Conservation (phyloP, 2,113 vertebrate genomes). For the Tapirus terrestris region DNA sequence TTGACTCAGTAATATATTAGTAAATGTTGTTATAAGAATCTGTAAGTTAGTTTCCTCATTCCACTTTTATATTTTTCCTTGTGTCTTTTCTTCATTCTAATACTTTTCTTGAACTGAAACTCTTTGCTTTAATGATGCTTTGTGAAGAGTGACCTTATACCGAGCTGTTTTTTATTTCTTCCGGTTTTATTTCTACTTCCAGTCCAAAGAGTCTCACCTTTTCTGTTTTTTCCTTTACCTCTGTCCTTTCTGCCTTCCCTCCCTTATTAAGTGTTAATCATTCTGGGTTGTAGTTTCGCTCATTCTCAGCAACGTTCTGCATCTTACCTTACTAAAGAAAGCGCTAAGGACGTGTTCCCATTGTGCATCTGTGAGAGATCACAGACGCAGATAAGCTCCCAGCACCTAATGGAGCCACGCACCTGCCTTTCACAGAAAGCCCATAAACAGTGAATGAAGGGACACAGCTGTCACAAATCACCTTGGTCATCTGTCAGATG, state of each 20-base stretch:
- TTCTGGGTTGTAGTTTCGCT: background rate
- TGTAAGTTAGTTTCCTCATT: background rate
- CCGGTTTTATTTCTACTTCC: slow-evolving; percentile 37
- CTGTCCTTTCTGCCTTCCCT: background rate
- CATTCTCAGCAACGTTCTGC: background rate
- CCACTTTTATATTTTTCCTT: background rate
- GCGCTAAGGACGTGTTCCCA: background rate
- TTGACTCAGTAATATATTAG: background rate
- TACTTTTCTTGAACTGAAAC: background rate
- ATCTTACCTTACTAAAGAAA: background rate
- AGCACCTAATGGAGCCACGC: slow-evolving; percentile 3
- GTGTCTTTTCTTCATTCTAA: background rate
- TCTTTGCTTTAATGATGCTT: background rate
- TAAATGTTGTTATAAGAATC: background rate
- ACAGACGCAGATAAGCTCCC: background rate
- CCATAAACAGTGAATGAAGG: background rate
- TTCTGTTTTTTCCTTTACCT: background rate
- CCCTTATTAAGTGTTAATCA: background rate
- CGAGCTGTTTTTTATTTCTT: slow-evolving; percentile 62
- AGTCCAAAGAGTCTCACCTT: slow-evolving; percentile 26
- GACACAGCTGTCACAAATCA: accelerated
- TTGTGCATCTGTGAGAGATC: background rate
- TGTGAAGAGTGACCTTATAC: background rate
- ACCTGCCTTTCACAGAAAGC: background rate
- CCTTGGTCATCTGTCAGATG: background rate